These are phyloP conservation scores for Sinelater perroti DNA, from an alignment of 2,888 invertebrate genomes.

Conservation along the genomic window DNA sequence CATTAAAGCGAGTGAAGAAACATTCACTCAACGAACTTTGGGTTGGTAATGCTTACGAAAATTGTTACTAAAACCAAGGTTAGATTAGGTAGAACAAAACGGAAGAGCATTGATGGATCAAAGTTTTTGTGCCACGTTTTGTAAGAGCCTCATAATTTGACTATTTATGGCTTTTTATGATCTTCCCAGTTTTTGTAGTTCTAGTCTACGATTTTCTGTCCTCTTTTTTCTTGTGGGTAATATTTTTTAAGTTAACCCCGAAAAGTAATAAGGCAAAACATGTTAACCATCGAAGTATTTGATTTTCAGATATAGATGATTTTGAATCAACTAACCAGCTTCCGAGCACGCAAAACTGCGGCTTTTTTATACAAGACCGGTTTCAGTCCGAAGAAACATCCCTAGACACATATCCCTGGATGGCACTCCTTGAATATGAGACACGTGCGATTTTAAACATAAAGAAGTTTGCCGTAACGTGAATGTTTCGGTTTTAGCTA, in stretches of 20 bases:
- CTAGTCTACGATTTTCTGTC: no score
- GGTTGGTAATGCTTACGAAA: no score
- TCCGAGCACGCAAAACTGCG: slow-evolving; percentile 63
- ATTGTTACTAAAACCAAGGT: no score
- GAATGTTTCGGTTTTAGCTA: slow-evolving; percentile 63
- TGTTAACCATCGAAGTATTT: background rate
- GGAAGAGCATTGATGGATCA: no score
- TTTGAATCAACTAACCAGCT: no score
- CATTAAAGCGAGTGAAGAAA: no score
- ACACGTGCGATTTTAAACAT: slow-evolving; percentile 66
- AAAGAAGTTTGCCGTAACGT: background rate
- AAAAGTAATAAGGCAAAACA: background rate
- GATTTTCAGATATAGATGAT: background rate
- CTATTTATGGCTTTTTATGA: no score
- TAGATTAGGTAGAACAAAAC: no score
- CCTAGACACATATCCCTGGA: slow-evolving; percentile 76
- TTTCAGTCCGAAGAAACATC: slow-evolving; percentile 69
- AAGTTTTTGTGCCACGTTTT: no score
- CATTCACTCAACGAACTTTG: no score
- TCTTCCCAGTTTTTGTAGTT: no score
- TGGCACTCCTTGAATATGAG: slow-evolving; percentile 71
- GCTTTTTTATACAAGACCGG: slow-evolving; percentile 62
- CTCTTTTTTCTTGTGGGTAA: background rate
- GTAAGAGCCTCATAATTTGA: no score
- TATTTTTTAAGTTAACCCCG: background rate